Conservation (phyloP, 2,797 vertebrate species). For the Naso thynnoides region DNA sequence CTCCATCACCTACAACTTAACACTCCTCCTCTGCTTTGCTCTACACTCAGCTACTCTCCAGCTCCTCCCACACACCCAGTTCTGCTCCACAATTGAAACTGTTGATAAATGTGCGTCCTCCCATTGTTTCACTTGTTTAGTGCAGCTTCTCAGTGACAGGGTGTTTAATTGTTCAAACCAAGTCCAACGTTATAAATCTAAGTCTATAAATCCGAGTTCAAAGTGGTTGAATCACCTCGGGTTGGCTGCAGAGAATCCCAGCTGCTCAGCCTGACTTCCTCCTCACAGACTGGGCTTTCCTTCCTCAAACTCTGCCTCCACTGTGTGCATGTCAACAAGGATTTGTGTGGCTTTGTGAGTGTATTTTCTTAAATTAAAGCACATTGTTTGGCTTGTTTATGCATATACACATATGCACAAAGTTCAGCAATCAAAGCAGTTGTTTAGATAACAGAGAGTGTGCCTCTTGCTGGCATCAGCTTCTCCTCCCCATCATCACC, state of each 20-base stretch:
- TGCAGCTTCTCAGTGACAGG: slow-evolving; percentile 40
- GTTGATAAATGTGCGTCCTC: slow-evolving; percentile 63
- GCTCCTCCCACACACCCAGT: slow-evolving; percentile 68
- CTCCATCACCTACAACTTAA: slow-evolving; percentile 70
- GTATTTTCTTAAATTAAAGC: slow-evolving; percentile 59
- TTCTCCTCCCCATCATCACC: slow-evolving; percentile 66
- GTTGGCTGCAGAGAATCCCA: slow-evolving; percentile 58
- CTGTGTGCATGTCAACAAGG: slow-evolving; percentile 5
- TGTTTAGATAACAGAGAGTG: slow-evolving; percentile 69
- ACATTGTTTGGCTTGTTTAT: slow-evolving; percentile 57
- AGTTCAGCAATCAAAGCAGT: slow-evolving; percentile 75
- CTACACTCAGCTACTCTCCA: slow-evolving; percentile 56
- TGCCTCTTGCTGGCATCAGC: slow-evolving; percentile 60
- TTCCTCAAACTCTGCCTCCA: slow-evolving; percentile 52
- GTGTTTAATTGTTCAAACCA: slow-evolving; percentile 57
- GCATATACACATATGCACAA: slow-evolving; percentile 34
- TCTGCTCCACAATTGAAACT: slow-evolving; percentile 44
- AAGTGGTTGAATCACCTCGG: slow-evolving; percentile 53
- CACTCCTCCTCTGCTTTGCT: slow-evolving; percentile 56
- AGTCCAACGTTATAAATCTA: slow-evolving; percentile 8
- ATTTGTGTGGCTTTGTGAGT: slow-evolving; percentile 15
- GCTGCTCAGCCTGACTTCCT: slow-evolving; percentile 61
- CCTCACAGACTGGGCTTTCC: slow-evolving; percentile 57
- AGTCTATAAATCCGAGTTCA: slow-evolving; percentile 72
- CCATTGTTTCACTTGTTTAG: slow-evolving; percentile 59